Conservation (phyloP, 2,888 invertebrate species). For the Lepidochrysops patricia region DNA sequence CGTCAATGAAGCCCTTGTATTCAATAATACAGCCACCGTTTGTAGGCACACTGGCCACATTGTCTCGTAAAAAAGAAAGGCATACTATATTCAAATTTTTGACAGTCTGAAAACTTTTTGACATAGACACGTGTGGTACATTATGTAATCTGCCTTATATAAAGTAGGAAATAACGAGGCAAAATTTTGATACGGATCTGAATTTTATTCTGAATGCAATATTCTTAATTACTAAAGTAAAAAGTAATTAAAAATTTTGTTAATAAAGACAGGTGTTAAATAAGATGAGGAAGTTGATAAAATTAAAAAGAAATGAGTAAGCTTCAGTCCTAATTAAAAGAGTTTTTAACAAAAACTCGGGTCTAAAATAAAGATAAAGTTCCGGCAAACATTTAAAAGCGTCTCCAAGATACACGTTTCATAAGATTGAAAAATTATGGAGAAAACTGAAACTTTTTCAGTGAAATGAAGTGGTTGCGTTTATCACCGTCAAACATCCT, state of each 20-base stretch:
- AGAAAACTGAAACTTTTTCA: slow-evolving; percentile 9
- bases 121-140: no score
- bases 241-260: neutral
- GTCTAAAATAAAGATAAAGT: neutral
- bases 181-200: neutral
- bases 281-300: neutral
- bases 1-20: slow-evolving; percentile 48
- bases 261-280: neutral
- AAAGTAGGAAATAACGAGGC: no score
- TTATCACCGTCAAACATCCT: slow-evolving; percentile 6
- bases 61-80: neutral
- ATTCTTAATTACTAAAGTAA: neutral
- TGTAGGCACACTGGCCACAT: neutral
- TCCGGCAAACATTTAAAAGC: slow-evolving; percentile 6
- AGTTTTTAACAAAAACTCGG: neutral
- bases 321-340: neutral
- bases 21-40: slow-evolving; percentile 33
- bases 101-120: neutral
- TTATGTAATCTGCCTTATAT: no score
- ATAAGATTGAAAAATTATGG: slow-evolving; percentile 9
- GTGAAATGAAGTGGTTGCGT: neutral
- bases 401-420: neutral
- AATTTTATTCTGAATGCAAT: neutral
- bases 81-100: neutral
- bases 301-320: neutral